phyloP scores from a whole-genome alignment of 2,797 vertebrate species.

The Ataeniobius toweri region DNA sequence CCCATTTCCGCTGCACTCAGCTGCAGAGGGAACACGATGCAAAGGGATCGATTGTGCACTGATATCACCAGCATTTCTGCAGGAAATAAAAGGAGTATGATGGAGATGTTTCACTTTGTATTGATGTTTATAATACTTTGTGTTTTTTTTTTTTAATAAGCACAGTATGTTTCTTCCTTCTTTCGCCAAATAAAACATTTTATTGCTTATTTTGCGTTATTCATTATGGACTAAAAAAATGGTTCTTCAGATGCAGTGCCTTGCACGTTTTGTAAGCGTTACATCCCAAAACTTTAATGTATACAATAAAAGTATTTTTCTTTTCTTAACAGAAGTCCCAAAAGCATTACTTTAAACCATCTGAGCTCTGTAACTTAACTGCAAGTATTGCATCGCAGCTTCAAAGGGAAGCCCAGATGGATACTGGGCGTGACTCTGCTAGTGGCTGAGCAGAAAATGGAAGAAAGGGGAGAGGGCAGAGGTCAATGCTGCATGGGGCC shows the following conservation, averaged over 20 bases:
- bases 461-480: slow-evolving; percentile 34
- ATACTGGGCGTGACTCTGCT: slow-evolving; percentile 19
- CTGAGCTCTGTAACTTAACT: no score
- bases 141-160: neutral
- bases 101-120: neutral
- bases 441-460: slow-evolving; percentile 8
- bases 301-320: no score
- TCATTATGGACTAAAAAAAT: no score
- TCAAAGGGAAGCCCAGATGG: neutral
- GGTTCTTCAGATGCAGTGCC: no score
- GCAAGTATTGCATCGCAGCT: neutral
- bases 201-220: no score
- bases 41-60: neutral
- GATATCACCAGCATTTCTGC: neutral
- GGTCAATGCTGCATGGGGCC: slow-evolving; percentile 49
- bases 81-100: neutral
- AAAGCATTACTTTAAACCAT: no score
- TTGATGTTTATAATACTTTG: neutral
- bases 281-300: no score
- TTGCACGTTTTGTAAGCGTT: no score
- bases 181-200: no score
- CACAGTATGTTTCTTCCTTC: neutral
- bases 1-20: slow-evolving; percentile 7
- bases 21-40: slow-evolving; percentile 20
- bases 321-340: no score